A percentile compares a stretch with the other conserved stretches of the same genome.
phyloP scores from a whole-genome alignment of 92 coral and sea anemone genomes.

The Actinernus sp. region DNA sequence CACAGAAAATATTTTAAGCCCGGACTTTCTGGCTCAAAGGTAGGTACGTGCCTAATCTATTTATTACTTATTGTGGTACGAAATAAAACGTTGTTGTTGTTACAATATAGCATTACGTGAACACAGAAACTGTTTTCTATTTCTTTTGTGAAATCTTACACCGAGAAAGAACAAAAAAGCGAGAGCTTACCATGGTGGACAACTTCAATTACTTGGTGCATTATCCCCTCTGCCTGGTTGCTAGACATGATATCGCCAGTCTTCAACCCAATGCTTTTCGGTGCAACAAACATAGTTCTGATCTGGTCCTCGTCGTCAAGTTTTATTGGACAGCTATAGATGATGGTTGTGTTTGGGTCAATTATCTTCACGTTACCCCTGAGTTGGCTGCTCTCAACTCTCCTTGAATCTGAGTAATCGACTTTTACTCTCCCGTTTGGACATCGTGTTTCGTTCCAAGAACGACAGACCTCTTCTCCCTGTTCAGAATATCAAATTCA shows the following conservation, averaged over 20 bases:
- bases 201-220: slow-evolving; percentile 31
- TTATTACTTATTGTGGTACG: no score
- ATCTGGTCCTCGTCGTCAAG: slow-evolving; percentile 7
- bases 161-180: background rate
- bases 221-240: slow-evolving; percentile 66
- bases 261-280: slow-evolving; percentile 18
- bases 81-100: no score
- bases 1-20: no score
- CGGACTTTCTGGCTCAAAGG: no score
- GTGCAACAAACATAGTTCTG: slow-evolving; percentile 30
- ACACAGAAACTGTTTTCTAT: no score
- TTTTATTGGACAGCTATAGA: slow-evolving; percentile 56
- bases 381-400: slow-evolving; percentile 32
- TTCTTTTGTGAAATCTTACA: no score
- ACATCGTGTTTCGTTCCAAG: no score
- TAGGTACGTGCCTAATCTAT: no score
- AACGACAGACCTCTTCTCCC: no score
- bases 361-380: slow-evolving; percentile 53
- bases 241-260: slow-evolving; percentile 51
- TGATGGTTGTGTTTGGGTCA: slow-evolving; percentile 30
- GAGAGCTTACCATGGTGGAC: slow-evolving; percentile 18
- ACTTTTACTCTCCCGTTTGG: no score
- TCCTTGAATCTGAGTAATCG: slow-evolving; percentile 40
- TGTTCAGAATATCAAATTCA: no score
- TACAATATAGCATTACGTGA: no score